phyloP scores from a whole-genome alignment of 2,888 invertebrate species.

The Metalampra italica region DNA sequence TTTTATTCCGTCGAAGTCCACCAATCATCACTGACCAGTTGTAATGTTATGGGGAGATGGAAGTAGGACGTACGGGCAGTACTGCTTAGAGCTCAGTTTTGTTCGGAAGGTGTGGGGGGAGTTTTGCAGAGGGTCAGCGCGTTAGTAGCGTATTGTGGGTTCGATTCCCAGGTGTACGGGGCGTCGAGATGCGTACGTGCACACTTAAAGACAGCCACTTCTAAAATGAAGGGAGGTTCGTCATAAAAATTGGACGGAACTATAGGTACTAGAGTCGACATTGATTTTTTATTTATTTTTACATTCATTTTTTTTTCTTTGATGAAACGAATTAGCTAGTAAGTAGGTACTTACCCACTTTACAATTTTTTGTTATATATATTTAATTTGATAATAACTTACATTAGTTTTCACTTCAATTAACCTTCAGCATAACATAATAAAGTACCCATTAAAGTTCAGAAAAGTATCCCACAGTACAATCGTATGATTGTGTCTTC shows the following conservation, averaged over 20 bases:
- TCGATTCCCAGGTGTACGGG: constrained; percentile 77
- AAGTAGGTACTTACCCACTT: no score
- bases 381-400: no score
- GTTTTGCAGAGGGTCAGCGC: constrained; percentile 59
- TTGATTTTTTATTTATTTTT: constrained; percentile 2
- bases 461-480: no score
- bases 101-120: constrained; percentile 17
- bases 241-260: constrained; percentile 75
- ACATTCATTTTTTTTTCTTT: background rate
- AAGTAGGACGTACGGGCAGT: constrained; percentile 24
- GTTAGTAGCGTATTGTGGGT: constrained; percentile 70
- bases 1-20: constrained; percentile 29
- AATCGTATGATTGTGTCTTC: no score
- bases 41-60: constrained; percentile 3
- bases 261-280: constrained; percentile 39
- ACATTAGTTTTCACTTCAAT: no score
- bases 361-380: no score
- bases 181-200: constrained; percentile 67
- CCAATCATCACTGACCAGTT: constrained; percentile 70
- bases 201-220: constrained; percentile 73
- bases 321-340: no score
- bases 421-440: no score
- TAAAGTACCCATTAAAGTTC: no score
- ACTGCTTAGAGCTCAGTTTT: constrained; percentile 28
- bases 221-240: constrained; percentile 73